These are phyloP conservation scores for Chloropsis hardwickii DNA, from an alignment of 2,113 vertebrate genomes.

Conservation along the genomic window DNA sequence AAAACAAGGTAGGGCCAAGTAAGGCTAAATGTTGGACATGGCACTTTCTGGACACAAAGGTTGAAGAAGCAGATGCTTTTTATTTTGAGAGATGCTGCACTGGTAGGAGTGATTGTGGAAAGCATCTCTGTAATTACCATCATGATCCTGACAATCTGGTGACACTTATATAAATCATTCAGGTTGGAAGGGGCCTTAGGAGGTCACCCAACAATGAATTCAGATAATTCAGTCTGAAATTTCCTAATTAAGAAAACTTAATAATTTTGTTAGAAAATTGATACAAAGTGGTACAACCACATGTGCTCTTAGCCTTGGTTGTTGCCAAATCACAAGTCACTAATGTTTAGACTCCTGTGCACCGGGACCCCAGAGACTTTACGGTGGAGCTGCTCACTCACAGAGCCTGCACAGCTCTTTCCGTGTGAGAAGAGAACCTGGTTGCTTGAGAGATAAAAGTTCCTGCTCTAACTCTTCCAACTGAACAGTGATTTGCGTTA, in stretches of 20 bases:
- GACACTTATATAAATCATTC: not conserved
- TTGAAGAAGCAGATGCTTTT: not conserved
- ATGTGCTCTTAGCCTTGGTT: accelerated
- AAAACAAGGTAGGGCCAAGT: not conserved
- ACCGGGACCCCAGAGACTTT: not conserved
- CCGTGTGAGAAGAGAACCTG: not conserved
- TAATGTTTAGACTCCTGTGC: not conserved
- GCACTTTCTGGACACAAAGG: not conserved
- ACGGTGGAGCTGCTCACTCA: not conserved
- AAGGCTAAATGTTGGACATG: not conserved
- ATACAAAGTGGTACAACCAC: not conserved
- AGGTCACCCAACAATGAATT: not conserved
- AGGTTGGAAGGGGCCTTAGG: not conserved
- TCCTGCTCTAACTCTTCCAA: not conserved
- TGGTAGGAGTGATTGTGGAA: not conserved
- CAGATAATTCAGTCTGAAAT: not conserved
- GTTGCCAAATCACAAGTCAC: not conserved
- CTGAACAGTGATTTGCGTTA: not conserved
- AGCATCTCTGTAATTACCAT: not conserved
- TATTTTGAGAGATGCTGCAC: not conserved
- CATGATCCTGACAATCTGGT: not conserved
- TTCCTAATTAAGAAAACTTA: not conserved
- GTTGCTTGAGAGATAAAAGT: not conserved
- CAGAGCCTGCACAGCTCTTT: not conserved
- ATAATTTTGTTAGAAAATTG: not conserved